Evolutionary conservation across 2,888 invertebrate species (phyloP).

Genomic region (Agrochola litura): DNA sequence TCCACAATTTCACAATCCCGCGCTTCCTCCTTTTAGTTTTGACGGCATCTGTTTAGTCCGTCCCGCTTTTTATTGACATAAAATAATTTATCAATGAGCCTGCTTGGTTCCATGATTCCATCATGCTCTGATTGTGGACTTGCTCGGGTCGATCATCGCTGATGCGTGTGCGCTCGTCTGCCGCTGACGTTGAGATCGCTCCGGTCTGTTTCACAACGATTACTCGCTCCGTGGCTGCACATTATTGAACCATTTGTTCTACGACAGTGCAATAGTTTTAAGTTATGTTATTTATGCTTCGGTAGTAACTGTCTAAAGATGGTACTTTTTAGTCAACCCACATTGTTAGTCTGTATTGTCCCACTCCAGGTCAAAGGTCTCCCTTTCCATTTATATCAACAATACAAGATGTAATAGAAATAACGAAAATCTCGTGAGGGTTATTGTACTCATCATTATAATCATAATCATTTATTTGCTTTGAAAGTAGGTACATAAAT

Average conservation of each 20-base stretch:
- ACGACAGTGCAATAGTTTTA: background rate
- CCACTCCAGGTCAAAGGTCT: too few species aligned
- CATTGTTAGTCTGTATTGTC: background rate
- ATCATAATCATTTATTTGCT: too few species aligned
- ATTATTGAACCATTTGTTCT: conserved; percentile 45
- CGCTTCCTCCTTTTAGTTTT: background rate
- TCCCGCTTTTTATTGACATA: background rate
- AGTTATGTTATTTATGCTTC: conserved; percentile 40
- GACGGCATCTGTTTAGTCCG: background rate
- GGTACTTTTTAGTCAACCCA: conserved; percentile 1
- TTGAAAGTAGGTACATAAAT: too few species aligned
- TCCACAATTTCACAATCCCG: background rate
- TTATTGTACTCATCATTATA: too few species aligned
- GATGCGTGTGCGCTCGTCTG: conserved; percentile 56
- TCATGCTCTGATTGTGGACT: conserved; percentile 58
- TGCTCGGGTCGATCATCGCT: conserved; percentile 4
- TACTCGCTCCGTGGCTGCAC: conserved; percentile 47
- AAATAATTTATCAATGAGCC: conserved; percentile 19
- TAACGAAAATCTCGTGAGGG: background rate
- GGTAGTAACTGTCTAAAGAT: conserved; percentile 5
- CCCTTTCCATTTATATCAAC: too few species aligned
- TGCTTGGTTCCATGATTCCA: conserved; percentile 10
- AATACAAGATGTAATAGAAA: background rate
- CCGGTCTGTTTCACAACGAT: conserved; percentile 66
- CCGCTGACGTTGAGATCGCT: conserved; percentile 47